Percentiles rank a stretch among this genome's conserved stretches.
phyloP scores from a whole-genome alignment of 2,888 invertebrate species.

The Euphydryas editha region DNA sequence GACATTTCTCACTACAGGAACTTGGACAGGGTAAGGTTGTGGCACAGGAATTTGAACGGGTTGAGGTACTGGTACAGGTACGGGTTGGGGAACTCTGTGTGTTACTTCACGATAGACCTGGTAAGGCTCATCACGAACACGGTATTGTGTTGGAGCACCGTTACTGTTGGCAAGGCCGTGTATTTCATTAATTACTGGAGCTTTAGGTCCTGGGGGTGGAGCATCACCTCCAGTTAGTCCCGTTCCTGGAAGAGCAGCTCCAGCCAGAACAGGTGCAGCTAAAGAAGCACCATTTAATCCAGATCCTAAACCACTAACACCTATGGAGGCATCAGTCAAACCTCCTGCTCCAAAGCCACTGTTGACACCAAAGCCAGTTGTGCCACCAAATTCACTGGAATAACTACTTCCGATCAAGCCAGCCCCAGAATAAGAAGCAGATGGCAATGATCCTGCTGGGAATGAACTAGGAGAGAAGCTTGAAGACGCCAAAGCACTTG shows the following conservation, averaged over 20 bases:
- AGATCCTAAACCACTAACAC: slow-evolving; percentile 27
- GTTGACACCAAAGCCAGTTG: slow-evolving; percentile 28
- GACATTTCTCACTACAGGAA: slow-evolving; percentile 80
- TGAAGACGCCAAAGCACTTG: slow-evolving; percentile 49
- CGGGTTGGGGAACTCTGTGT: slow-evolving; percentile 83
- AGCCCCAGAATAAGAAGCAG: slow-evolving; percentile 66
- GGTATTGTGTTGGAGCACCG: slow-evolving; percentile 72
- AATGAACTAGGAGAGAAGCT: slow-evolving; percentile 76
- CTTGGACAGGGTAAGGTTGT: slow-evolving; percentile 83
- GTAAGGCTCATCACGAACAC: slow-evolving; percentile 70
- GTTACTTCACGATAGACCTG: slow-evolving; percentile 74
- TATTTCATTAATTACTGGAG: slow-evolving; percentile 72
- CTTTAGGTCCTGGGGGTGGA: slow-evolving; percentile 62
- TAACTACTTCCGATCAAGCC: slow-evolving; percentile 41
- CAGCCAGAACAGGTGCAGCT: slow-evolving; percentile 31
- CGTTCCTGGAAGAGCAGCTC: slow-evolving; percentile 35
- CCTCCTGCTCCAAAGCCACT: slow-evolving; percentile 39
- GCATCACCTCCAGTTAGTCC: slow-evolving; percentile 50
- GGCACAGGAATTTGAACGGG: slow-evolving; percentile 81
- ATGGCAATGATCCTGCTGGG: slow-evolving; percentile 72
- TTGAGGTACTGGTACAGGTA: slow-evolving; percentile 80
- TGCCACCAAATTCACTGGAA: slow-evolving; percentile 24
- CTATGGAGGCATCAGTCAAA: slow-evolving; percentile 39
- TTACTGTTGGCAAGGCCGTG: slow-evolving; percentile 71
- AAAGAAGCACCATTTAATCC: slow-evolving; percentile 31